These are phyloP conservation scores for Phrynocephalus forsythii DNA, from an alignment of 2,797 vertebrate genomes.

Conservation along the genomic window DNA sequence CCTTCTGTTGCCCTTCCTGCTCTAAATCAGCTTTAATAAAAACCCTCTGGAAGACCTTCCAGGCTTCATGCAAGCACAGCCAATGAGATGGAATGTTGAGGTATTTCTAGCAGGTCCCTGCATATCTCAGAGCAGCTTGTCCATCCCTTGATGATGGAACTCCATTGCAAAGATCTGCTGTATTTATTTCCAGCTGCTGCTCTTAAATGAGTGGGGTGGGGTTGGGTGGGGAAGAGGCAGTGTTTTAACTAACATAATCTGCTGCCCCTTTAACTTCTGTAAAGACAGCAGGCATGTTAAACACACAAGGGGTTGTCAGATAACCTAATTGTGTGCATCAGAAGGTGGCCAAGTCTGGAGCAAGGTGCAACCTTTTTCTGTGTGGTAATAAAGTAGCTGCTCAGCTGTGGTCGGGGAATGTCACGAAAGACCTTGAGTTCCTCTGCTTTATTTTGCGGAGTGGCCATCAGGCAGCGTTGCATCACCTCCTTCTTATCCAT, in stretches of 20 bases:
- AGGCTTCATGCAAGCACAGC: no score
- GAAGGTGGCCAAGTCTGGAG: slow-evolving; percentile 75
- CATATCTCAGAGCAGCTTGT: not conserved
- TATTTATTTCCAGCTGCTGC: slow-evolving; percentile 1
- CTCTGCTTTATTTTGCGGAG: slow-evolving; percentile 80
- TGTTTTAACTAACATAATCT: slow-evolving; percentile 47
- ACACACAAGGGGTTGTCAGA: slow-evolving; percentile 62
- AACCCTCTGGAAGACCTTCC: no score
- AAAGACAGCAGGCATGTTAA: slow-evolving; percentile 66
- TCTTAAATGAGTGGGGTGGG: slow-evolving; percentile 9
- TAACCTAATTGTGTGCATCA: slow-evolving; percentile 70
- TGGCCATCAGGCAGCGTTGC: slow-evolving; percentile 6
- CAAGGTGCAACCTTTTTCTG: slow-evolving; percentile 74
- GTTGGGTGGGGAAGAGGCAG: not conserved
- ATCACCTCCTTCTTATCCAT: slow-evolving; percentile 84
- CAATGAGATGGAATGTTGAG: no score
- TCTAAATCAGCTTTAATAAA: no score
- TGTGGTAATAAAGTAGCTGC: slow-evolving; percentile 33
- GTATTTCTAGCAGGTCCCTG: no score
- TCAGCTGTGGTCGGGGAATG: slow-evolving; percentile 83
- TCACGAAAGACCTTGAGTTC: slow-evolving; percentile 81
- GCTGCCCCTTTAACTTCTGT: slow-evolving; percentile 37
- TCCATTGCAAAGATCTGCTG: not conserved
- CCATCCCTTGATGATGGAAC: slow-evolving; percentile 9
- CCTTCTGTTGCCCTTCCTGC: no score